A percentile compares a stretch with the other conserved stretches of the same genome.
Conservation (phyloP, 2,113 vertebrate species). For the Erythrocercus mccallii region DNA sequence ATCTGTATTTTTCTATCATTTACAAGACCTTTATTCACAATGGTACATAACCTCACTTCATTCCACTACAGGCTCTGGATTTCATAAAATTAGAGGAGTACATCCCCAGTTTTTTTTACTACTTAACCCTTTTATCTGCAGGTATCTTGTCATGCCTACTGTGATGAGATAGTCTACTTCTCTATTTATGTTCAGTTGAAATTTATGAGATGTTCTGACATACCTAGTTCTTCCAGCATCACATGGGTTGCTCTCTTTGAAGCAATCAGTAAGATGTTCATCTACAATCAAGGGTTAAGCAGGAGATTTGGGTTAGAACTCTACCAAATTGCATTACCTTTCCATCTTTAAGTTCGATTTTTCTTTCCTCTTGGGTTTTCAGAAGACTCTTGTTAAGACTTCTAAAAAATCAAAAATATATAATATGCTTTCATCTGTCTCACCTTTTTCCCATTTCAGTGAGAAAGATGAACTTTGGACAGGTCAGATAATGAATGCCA, state of each 20-base stretch:
- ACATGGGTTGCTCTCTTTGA: background rate
- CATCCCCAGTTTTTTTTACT: background rate
- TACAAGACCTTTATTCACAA: background rate
- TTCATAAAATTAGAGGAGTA: background rate
- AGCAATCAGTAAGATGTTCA: slow-evolving; percentile 8
- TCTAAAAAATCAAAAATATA: slow-evolving; percentile 29
- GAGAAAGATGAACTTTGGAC: slow-evolving; percentile 32
- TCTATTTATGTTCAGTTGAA: background rate
- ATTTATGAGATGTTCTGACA: background rate
- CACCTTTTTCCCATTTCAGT: background rate
- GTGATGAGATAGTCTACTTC: background rate
- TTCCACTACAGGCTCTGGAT: background rate
- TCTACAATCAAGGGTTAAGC: background rate
- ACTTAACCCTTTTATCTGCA: background rate
- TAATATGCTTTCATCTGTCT: slow-evolving; percentile 35
- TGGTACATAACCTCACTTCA: background rate
- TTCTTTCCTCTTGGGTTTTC: slow-evolving; percentile 28
- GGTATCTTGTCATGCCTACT: background rate
- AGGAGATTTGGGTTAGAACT: background rate
- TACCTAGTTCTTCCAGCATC: background rate
- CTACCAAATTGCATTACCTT: background rate
- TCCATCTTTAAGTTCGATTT: background rate
- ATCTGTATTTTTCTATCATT: background rate
- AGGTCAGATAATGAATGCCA: slow-evolving; percentile 37
- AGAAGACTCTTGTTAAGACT: slow-evolving; percentile 36